phyloP scores from a whole-genome alignment of 2,113 vertebrate genomes.

The Microcebus griseorufus region DNA sequence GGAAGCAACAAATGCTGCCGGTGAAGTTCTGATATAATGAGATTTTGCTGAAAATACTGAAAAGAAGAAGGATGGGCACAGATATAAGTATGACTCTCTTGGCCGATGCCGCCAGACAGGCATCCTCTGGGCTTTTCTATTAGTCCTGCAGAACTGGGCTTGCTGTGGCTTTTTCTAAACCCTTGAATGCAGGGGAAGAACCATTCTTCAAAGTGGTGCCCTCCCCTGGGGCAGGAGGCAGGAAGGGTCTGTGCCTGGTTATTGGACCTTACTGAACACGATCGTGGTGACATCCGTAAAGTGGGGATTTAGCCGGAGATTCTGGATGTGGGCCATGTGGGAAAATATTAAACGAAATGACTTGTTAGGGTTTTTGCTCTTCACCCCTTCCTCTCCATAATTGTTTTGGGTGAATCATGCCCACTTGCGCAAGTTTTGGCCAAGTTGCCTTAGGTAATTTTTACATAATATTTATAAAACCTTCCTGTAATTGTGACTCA shows the following conservation, averaged over 20 bases:
- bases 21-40: neutral
- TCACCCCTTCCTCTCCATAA: rapidly evolving
- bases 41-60: neutral
- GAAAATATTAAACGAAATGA: too few species aligned
- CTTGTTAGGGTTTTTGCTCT: neutral
- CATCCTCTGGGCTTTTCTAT: neutral
- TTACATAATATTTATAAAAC: constrained; percentile 65
- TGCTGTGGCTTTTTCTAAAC: neutral
- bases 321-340: rapidly evolving
- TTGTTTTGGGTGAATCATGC: constrained; percentile 45
- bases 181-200: neutral
- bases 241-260: neutral
- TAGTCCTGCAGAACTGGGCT: neutral
- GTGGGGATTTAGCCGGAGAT: neutral
- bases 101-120: neutral
- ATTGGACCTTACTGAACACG: rapidly evolving
- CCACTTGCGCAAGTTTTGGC: neutral
- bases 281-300: neutral
- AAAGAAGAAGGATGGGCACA: neutral
- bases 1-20: neutral
- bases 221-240: rapidly evolving
- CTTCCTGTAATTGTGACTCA: constrained; percentile 76
- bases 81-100: neutral
- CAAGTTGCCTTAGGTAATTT: constrained; percentile 37
- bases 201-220: rapidly evolving